phyloP scores from a whole-genome alignment of 2,888 invertebrate genomes.

The Drosophila atroscutellata region DNA sequence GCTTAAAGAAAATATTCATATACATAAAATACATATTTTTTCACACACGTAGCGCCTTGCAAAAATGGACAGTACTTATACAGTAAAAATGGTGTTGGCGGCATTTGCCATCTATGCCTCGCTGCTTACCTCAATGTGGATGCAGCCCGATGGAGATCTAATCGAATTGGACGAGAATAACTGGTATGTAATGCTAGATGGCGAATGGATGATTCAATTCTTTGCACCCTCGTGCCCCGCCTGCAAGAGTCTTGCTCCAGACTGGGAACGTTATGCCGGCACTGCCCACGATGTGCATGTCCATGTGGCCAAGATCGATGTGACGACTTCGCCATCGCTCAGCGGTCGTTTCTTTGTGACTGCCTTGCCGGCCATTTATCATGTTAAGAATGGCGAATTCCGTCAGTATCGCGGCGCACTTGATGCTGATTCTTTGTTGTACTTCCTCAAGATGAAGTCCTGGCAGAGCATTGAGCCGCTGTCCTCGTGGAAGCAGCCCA shows the following conservation, averaged over 20 bases:
- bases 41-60: too few relatives aligned
- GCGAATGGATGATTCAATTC: slow-evolving; percentile 99
- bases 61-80: too few relatives aligned
- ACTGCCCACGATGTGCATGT: slow-evolving; percentile 91
- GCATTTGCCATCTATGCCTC: too few relatives aligned
- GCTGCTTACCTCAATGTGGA: too few relatives aligned
- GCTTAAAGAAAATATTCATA: too few relatives aligned
- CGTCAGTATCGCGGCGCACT: slow-evolving; percentile 97
- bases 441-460: too few relatives aligned
- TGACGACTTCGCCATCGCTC: slow-evolving; percentile 96
- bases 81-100: too few relatives aligned
- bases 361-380: slow-evolving; percentile 98
- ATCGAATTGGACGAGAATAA: slow-evolving; percentile 92
- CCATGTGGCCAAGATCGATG: slow-evolving; percentile 96
- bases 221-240: slow-evolving; percentile 99
- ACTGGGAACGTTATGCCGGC: slow-evolving; percentile 94
- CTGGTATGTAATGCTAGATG: slow-evolving; percentile 95
- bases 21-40: too few relatives aligned
- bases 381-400: slow-evolving; percentile 97
- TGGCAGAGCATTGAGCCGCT: too few relatives aligned
- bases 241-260: too few relatives aligned
- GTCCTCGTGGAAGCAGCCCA: too few relatives aligned
- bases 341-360: slow-evolving; percentile 99
- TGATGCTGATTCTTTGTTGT: slow-evolving; percentile 91
- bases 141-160: slow-evolving; percentile 67